Evolutionary conservation across 2,888 invertebrate species (phyloP), one percentile per base, ranked within the genome.

Genomic region (Alloscopus bannaensis): DNA sequence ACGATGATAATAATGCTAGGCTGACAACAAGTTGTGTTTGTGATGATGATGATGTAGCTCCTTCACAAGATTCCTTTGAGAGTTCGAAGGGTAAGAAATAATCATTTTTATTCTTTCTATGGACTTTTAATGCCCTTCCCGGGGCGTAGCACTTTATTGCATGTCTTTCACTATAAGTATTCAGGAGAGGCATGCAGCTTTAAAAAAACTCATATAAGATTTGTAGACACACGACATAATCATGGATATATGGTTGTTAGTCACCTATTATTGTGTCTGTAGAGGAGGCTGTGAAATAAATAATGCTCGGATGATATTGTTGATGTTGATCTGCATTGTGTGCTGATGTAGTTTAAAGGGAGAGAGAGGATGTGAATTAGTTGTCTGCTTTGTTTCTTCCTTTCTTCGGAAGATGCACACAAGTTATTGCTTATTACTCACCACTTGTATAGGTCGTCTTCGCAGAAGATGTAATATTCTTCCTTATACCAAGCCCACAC

Each of bases 81-180:
- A n/a, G 77, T 69, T 77, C 68, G 68, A 77, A 77, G 77, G 77
- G 77, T 77, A 77, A 77, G 77, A 77, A 77, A 77, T 64, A 77
- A 77, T 77, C 60, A 69, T 69, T 77, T 76, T 59, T 64, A 62
- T 75, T 68, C 68, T 57, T 36, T 31, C 52, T 62, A 40, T 73
- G 28, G 8, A 47, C 59, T 66, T 75, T 69, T 69, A 77, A 77
- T 77, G 69, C 45, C 68, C 75, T 68, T 69, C 77, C 77, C 57
- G 64, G 77, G 77, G 77, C 77, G 77, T 77, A 69, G 77, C 64
- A 64, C 77, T 69, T 77, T 70, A 70, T 77, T 69, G 64, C 77
- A n/a, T 66, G 11, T 26, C 16, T 26, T 47, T 18, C 62, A 50
- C 22, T 11, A 1, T 36, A 36, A 36, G 36, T 13, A 36, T 36